Evolutionary conservation across 2,797 vertebrate species (phyloP).

Genomic region (Urophycis tenuis): DNA sequence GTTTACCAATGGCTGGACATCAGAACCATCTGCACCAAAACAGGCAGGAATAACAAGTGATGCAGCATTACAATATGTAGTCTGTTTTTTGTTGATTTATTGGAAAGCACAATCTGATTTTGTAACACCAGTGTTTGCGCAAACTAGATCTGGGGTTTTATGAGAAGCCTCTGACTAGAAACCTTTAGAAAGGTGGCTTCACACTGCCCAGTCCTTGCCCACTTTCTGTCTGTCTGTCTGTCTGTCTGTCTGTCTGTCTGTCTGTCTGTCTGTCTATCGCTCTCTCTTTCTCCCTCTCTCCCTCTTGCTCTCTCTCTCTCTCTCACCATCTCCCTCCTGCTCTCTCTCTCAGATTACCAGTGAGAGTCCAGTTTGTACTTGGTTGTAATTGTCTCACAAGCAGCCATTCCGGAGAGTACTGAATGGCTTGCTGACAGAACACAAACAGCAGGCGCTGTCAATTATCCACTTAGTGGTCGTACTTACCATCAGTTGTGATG

Average conservation of each 20-base stretch:
- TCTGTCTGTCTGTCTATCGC: neutral
- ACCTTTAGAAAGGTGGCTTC: conserved; percentile 36
- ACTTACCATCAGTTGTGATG: conserved; percentile 22
- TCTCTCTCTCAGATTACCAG: neutral
- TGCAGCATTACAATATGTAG: conserved; percentile 23
- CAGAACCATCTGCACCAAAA: no score
- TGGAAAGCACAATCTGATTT: conserved; percentile 37
- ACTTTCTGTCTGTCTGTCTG: neutral
- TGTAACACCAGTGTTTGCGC: conserved; percentile 34
- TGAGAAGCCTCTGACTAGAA: conserved; percentile 38
- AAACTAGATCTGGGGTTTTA: conserved; percentile 46
- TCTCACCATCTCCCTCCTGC: no score
- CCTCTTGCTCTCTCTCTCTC: neutral
- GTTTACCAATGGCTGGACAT: no score
- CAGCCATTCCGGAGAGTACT: neutral
- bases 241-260: neutral
- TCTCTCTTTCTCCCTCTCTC: neutral
- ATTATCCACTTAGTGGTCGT: conserved; percentile 27
- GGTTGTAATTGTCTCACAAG: neutral
- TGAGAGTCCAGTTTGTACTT: neutral
- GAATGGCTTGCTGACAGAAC: conserved; percentile 30
- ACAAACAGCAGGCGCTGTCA: conserved; percentile 11
- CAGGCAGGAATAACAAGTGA: no score
- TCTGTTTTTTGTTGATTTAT: conserved; percentile 31
- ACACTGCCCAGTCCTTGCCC: conserved; percentile 10